Evolutionary conservation across 2,113 vertebrate genomes (phyloP).

Genomic region (Scalopus aquaticus): DNA sequence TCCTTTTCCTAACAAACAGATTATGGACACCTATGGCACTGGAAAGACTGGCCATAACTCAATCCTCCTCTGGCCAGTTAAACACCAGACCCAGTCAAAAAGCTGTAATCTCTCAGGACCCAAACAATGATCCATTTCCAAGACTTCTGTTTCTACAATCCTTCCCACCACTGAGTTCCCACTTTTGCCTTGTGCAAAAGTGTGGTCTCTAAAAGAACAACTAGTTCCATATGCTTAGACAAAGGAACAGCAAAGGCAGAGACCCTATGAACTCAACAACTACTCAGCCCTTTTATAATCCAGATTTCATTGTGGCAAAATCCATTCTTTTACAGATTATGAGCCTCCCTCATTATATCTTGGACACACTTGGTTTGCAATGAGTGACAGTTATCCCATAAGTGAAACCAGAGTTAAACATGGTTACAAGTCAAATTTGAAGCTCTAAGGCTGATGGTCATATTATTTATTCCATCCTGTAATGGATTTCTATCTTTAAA

Average conservation of each 20-base stretch:
- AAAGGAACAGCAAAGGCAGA: not conserved
- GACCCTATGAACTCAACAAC: not conserved
- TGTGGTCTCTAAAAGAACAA: too few relatives aligned
- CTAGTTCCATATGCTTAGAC: too few relatives aligned
- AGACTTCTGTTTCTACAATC: too few relatives aligned
- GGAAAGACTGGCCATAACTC: not conserved
- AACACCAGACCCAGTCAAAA: not conserved
- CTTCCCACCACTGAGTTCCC: not conserved
- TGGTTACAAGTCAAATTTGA: not conserved
- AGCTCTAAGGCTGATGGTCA: not conserved
- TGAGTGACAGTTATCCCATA: not conserved
- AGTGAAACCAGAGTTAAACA: not conserved
- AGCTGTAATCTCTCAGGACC: not conserved
- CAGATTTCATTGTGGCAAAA: not conserved
- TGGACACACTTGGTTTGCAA: not conserved
- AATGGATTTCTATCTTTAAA: not conserved
- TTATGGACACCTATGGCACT: not conserved
- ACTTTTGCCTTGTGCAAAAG: rapidly evolving
- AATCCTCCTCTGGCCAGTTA: not conserved
- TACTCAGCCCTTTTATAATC: not conserved
- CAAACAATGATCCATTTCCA: not conserved
- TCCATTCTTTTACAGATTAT: not conserved
- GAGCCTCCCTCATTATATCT: not conserved
- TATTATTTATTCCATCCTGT: not conserved
- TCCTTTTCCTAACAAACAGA: not conserved